Conservation (phyloP, 2,113 vertebrate species). For the Nycticryphes semicollaris region DNA sequence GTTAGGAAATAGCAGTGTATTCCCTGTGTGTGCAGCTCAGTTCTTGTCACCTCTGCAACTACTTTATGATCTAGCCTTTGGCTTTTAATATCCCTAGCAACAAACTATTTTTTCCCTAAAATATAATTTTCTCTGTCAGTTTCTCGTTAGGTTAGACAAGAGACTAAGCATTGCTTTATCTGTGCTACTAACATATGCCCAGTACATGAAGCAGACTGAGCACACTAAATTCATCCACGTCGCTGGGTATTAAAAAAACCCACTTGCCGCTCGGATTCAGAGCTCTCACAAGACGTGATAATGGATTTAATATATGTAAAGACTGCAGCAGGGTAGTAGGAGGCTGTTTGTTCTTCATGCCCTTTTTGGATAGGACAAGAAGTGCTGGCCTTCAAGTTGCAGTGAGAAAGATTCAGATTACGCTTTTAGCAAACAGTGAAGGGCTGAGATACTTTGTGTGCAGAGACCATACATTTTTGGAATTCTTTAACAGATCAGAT, state of each 20-base stretch:
- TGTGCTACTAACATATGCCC: not conserved
- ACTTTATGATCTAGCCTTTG: not conserved
- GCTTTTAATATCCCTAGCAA: not conserved
- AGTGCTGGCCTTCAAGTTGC: not conserved
- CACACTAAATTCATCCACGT: not conserved
- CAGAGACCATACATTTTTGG: not conserved
- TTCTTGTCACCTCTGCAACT: not conserved
- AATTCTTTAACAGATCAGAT: not conserved
- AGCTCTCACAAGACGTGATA: not conserved
- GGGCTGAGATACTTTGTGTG: not conserved
- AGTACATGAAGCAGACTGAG: not conserved
- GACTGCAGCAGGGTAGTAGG: not conserved
- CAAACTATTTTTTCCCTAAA: not conserved
- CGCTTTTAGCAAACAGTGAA: not conserved
- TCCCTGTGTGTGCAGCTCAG: not conserved
- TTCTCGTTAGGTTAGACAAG: not conserved
- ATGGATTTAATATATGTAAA: not conserved
- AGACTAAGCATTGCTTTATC: not conserved
- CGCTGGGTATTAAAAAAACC: not conserved
- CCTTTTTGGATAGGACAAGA: not conserved
- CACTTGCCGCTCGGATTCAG: not conserved
- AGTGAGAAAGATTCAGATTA: not conserved
- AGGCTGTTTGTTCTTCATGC: not conserved
- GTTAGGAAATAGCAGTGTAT: not conserved
- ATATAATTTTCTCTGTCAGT: not conserved